Conservation (phyloP, 2,888 invertebrate species). For the Erynnis tages region DNA sequence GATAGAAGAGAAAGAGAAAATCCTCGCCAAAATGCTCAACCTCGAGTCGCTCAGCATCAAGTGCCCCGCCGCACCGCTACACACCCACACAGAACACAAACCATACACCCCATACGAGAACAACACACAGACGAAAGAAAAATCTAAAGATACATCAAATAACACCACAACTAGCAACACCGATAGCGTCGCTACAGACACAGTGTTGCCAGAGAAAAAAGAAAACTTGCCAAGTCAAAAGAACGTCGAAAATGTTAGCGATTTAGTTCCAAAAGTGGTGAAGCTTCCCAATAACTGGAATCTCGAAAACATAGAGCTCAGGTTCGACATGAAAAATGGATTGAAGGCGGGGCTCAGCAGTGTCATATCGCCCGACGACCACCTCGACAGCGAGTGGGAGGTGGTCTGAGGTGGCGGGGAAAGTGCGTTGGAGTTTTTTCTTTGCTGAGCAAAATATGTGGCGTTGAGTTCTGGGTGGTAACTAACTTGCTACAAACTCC, state of each 20-base stretch:
- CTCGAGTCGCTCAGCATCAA: constrained; percentile 77
- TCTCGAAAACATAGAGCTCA: constrained; percentile 71
- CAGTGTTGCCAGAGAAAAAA: constrained; percentile 27
- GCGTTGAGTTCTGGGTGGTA: too few relatives aligned
- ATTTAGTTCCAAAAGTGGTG: constrained; percentile 73
- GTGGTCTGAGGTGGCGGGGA: constrained; percentile 61
- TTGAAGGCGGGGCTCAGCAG: constrained; percentile 42
- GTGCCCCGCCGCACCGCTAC: constrained; percentile 32
- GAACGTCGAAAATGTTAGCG: constrained; percentile 36
- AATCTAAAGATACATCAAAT: too few relatives aligned
- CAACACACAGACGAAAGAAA: constrained; percentile 15
- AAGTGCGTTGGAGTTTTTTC: not conserved
- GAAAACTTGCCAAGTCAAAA: constrained; percentile 29
- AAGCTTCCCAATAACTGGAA: constrained; percentile 83
- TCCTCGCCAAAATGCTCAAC: constrained; percentile 85
- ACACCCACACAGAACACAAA: not conserved
- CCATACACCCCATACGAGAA: constrained; percentile 23
- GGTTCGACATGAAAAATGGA: constrained; percentile 57
- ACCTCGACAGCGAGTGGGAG: constrained; percentile 72
- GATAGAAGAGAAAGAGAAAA: constrained; percentile 88
- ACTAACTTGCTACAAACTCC: too few relatives aligned
- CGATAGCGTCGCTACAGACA: too few relatives aligned
- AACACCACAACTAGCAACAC: constrained; percentile 11
- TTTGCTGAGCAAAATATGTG: too few relatives aligned
- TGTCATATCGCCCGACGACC: constrained; percentile 62